Base-by-base conservation (phyloP, 2,113 vertebrate genomes). In the Damaliscus lunatus region DNA sequence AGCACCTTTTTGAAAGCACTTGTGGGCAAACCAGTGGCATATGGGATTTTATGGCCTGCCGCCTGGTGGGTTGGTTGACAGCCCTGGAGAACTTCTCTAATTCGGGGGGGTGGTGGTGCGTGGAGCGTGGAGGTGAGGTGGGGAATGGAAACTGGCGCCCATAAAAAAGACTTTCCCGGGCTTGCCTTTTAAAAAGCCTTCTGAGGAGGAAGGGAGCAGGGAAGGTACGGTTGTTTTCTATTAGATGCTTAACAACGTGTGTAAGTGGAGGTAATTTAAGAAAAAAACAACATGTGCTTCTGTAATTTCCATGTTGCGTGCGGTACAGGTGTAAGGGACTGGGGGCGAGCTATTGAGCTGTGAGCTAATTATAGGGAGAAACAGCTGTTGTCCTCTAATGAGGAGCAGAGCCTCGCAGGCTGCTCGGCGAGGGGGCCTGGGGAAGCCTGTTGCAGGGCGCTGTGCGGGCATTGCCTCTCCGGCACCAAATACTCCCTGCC, bases 371-470 rank as follows among this genome's bases (percentile, higher is more conserved):
- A 99, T 96, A 98, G 98, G 80, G 97, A 98, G 98, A 98, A 99
- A 98, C 99, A 99, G 99, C 98, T 99, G 99, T 98, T 99, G 98
- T 97, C 98, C 98, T 97, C 98, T 99, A 99, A 99, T 98, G 99
- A 99, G 99, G 97, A 98, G 97, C 90, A 52, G 96, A 98, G 98
- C 93, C 93, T 29, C 43, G 40, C 97, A 98, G 83, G 62, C 85
- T 67, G 91, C 96, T 96, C 97, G 53, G 85, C 88, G 40, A 43
- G 78, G 91, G 48, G 98, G 67, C 93, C 1, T 1, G 84, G 97
- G 97, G 96, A 97, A 97, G 98, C 82, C 92, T 83, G 97, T 97
- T 93, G 98, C 98, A 94, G 81, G 88, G 19, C 6, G 16, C 7
- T 91, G 93, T 92, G 64, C 82, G 40, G 12, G 53, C 80, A 87